Conservation (phyloP, 2,888 invertebrate genomes). For the Rugalucina vietnamica region DNA sequence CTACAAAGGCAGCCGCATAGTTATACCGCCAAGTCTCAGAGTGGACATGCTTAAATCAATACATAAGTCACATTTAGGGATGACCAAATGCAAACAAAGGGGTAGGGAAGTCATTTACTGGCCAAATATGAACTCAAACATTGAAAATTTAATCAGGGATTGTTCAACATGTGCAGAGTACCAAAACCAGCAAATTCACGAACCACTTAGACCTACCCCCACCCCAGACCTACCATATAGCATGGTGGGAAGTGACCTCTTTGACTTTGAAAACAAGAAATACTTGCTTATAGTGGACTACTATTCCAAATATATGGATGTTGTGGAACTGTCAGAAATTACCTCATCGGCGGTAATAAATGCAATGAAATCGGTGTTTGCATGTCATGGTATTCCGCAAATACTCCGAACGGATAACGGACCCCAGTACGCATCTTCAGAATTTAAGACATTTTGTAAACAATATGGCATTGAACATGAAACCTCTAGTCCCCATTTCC, state of each 20-base stretch:
- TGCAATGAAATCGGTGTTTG: constrained; percentile 43
- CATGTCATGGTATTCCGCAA: constrained; percentile 48
- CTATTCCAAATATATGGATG: constrained; percentile 60
- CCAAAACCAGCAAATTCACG: constrained; percentile 47
- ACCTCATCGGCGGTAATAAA: constrained; percentile 35
- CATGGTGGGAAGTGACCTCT: constrained; percentile 50
- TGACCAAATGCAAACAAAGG: constrained; percentile 53
- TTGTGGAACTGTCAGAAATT: constrained; percentile 29
- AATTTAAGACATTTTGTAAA: constrained; percentile 49
- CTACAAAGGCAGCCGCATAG: constrained; percentile 52
- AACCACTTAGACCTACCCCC: constrained; percentile 55
- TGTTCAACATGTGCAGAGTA: constrained; percentile 53
- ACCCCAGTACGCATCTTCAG: constrained; percentile 46
- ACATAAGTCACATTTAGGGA: constrained; percentile 58
- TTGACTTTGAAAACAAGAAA: constrained; percentile 51
- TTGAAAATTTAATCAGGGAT: constrained; percentile 42
- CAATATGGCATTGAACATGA: constrained; percentile 53
- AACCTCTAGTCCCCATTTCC: constrained; percentile 63
- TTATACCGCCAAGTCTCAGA: constrained; percentile 51
- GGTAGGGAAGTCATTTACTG: constrained; percentile 56
- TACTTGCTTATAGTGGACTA: constrained; percentile 59
- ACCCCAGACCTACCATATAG: constrained; percentile 57
- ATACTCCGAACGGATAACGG: constrained; percentile 55
- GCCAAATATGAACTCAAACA: constrained; percentile 55
- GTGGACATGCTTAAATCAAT: constrained; percentile 37